phyloP scores from a whole-genome alignment of 2,888 invertebrate species.

The Epinotia ramella region DNA sequence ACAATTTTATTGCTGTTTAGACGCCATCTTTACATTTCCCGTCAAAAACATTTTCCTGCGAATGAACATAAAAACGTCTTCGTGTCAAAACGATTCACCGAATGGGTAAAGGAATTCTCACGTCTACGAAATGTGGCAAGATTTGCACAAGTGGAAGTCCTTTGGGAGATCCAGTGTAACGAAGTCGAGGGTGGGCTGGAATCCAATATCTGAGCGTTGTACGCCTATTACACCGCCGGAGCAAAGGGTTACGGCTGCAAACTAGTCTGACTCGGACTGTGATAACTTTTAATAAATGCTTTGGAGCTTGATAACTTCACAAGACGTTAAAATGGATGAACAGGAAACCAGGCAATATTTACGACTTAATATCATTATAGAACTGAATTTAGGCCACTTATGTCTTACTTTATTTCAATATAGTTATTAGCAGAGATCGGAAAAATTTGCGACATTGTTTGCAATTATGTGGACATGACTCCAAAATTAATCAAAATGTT shows the following conservation, averaged over 20 bases:
- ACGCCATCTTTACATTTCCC: conserved; percentile 55
- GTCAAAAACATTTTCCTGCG: conserved; percentile 61
- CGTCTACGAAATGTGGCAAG: conserved; percentile 63
- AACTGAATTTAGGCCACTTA: no score
- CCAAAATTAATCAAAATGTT: no score
- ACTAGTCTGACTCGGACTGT: conserved; percentile 26
- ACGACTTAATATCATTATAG: not conserved
- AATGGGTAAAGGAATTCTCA: conserved; percentile 62
- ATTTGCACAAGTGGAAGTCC: conserved; percentile 65
- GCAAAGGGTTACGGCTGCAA: conserved; percentile 29
- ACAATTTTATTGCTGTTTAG: conserved; percentile 53
- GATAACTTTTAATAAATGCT: conserved; percentile 33
- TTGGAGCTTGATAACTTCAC: conserved; percentile 5
- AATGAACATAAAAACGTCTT: conserved; percentile 68
- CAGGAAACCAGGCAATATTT: not conserved
- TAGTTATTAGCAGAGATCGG: no score
- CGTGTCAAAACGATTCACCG: conserved; percentile 63
- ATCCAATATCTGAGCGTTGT: conserved; percentile 57
- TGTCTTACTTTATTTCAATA: no score
- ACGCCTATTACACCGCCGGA: conserved; percentile 35
- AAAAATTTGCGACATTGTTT: no score
- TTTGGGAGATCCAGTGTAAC: conserved; percentile 52
- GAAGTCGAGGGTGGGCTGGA: conserved; percentile 45
- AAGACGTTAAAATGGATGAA: conserved; percentile 4
- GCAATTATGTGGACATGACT: no score